Conservation (phyloP, 2,797 vertebrate species). For the Perodicticus potto region DNA sequence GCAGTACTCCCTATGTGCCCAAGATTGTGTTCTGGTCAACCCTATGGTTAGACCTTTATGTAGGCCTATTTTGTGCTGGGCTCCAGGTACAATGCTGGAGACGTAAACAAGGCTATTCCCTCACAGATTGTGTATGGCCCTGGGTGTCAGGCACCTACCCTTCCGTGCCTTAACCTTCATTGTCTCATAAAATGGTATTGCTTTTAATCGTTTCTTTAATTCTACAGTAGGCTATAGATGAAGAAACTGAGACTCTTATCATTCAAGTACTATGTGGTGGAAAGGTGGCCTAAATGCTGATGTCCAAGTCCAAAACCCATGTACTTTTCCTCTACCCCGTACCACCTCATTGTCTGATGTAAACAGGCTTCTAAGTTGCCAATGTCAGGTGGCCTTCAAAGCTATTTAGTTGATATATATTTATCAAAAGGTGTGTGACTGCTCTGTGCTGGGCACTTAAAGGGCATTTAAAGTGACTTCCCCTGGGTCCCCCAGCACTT, state of each 20-base stretch:
- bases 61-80: neutral
- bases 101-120: neutral
- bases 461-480: neutral
- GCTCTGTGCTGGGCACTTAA: neutral
- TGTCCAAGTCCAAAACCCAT: neutral
- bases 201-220: slow-evolving; percentile 15
- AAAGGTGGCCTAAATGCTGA: neutral
- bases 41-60: neutral
- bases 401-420: neutral
- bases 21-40: neutral
- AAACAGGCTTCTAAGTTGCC: neutral
- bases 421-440: neutral
- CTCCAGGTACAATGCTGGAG: neutral
- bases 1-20: neutral
- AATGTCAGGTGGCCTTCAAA: neutral
- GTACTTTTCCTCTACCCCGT: neutral
- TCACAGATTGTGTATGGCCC: neutral
- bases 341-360: neutral
- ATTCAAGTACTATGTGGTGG: neutral
- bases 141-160: neutral
- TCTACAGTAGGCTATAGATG: neutral
- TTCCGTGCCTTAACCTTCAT: neutral
- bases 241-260: slow-evolving; percentile 10
- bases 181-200: neutral
- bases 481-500: neutral